These are phyloP conservation scores for Aphaenogaster ashmeadi DNA, from an alignment of 1,140 invertebrate species.

Conservation along the genomic window DNA sequence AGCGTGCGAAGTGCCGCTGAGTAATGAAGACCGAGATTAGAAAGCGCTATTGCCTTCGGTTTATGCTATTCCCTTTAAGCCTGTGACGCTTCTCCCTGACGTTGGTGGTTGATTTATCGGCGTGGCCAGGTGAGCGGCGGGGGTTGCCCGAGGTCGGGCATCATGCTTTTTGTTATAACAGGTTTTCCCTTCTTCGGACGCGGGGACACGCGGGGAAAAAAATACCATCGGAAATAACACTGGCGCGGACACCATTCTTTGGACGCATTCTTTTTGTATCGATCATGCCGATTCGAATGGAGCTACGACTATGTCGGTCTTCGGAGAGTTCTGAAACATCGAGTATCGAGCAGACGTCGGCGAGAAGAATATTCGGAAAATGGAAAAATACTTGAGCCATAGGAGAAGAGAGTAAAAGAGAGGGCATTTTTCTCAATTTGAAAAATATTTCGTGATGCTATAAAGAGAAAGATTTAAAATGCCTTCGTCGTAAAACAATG, in stretches of 20 bases:
- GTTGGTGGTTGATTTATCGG: constrained; percentile 70
- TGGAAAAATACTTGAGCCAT: neutral
- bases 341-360: neutral
- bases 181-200: constrained; percentile 31
- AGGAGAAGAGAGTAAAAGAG: neutral
- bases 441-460: neutral
- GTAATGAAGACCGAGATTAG: constrained; percentile 48
- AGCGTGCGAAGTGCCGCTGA: neutral
- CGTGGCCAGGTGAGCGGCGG: constrained; percentile 63
- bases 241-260: neutral
- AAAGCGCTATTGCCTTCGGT: constrained; percentile 39
- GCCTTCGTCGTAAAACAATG: neutral
- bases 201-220: neutral
- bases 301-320: neutral
- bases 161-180: constrained; percentile 58
- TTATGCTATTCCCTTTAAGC: constrained; percentile 70
- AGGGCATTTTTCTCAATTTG: neutral
- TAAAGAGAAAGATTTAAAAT: constrained; percentile 5
- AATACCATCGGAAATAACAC: neutral
- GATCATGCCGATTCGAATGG: neutral
- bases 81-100: constrained; percentile 51
- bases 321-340: neutral
- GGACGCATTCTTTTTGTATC: neutral
- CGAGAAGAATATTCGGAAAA: neutral
- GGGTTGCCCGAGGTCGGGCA: constrained; percentile 78